These are phyloP conservation scores for Hyposoter didymator DNA, from an alignment of 2,888 invertebrate species.

Conservation along the genomic window DNA sequence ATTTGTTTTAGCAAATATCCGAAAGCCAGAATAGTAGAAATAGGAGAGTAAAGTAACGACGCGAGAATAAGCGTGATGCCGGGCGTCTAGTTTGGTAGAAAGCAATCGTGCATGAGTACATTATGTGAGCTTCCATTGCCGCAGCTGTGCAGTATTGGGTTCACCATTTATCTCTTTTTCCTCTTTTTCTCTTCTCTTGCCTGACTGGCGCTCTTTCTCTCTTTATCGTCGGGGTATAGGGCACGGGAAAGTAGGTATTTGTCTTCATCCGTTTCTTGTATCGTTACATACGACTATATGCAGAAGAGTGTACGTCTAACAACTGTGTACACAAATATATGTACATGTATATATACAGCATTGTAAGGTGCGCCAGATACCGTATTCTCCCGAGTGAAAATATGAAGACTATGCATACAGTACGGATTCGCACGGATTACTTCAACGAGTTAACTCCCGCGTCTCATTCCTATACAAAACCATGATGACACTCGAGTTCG, in stretches of 20 bases:
- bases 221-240: slow-evolving; percentile 68
- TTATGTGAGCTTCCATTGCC: slow-evolving; percentile 46
- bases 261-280: slow-evolving; percentile 57
- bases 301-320: slow-evolving; percentile 42
- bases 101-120: slow-evolving; percentile 63
- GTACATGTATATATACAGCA: slow-evolving; percentile 7
- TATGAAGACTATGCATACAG: slow-evolving; percentile 24
- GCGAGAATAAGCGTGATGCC: slow-evolving; percentile 37
- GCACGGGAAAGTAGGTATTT: slow-evolving; percentile 71
- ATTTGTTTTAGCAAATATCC: slow-evolving; percentile 39
- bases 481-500: neutral
- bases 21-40: slow-evolving; percentile 37
- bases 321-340: slow-evolving; percentile 27
- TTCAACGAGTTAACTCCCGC: slow-evolving; percentile 25
- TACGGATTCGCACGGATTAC: slow-evolving; percentile 20
- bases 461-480: slow-evolving; percentile 32
- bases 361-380: slow-evolving; percentile 50
- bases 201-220: slow-evolving; percentile 19
- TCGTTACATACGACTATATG: slow-evolving; percentile 25
- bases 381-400: slow-evolving; percentile 20
- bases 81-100: slow-evolving; percentile 57
- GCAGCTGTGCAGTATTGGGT: slow-evolving; percentile 51
- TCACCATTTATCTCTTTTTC: slow-evolving; percentile 33
- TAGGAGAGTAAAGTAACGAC: slow-evolving; percentile 38
- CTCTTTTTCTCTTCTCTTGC: slow-evolving; percentile 7